Percentiles rank a stretch among this genome's conserved stretches.
Evolutionary conservation across 2,888 invertebrate species (phyloP).

Genomic region (Pollenia amentaria): DNA sequence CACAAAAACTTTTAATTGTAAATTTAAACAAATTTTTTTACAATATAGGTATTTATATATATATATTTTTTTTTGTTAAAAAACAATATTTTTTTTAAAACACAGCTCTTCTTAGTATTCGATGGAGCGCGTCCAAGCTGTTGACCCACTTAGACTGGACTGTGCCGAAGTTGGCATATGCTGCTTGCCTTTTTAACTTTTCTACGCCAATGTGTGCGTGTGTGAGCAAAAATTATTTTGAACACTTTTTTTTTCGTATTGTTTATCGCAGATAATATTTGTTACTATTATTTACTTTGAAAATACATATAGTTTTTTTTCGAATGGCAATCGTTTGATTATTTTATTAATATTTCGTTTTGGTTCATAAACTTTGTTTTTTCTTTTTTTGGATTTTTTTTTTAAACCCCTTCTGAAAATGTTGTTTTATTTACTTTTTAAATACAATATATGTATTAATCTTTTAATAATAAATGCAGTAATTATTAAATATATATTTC

Average conservation of each 20-base stretch:
- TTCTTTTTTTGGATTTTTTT: neutral
- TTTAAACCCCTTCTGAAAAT: no score
- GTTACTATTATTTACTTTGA: conserved; percentile 44
- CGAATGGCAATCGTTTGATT: conserved; percentile 60
- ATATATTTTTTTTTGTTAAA: conserved; percentile 4
- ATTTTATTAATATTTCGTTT: conserved; percentile 24
- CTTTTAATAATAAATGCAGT: conserved; percentile 19
- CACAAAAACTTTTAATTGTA: conserved; percentile 43
- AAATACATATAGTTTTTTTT: conserved; percentile 12
- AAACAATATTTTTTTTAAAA: conserved; percentile 12
- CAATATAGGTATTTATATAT: no score
- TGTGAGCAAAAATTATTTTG: conserved; percentile 44
- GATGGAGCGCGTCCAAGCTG: conserved; percentile 69
- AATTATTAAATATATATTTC: conserved; percentile 16
- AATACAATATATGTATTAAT: neutral
- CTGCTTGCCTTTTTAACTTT: conserved; percentile 64
- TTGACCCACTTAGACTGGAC: conserved; percentile 73
- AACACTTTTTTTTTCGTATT: conserved; percentile 44
- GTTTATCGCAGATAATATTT: conserved; percentile 33
- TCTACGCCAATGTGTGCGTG: neutral
- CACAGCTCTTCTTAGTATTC: conserved; percentile 41
- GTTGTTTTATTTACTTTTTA: no score
- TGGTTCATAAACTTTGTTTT: conserved; percentile 44
- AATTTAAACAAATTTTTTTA: conserved; percentile 41
- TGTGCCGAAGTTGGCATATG: conserved; percentile 45